Conservation (phyloP, 2,888 invertebrate species). For the Labia minor region DNA sequence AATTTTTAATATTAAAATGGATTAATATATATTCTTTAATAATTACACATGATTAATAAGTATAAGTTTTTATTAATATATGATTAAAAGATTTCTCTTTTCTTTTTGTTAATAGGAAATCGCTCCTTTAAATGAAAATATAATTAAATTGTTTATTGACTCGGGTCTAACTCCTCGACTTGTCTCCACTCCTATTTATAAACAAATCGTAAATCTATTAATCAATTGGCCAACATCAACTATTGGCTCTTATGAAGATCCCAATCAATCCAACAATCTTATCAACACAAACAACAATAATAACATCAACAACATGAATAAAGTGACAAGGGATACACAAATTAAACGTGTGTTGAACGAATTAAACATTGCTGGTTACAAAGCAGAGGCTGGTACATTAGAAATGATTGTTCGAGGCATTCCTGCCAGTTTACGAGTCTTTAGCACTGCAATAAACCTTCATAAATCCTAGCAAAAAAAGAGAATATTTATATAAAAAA, state of each 20-base stretch:
- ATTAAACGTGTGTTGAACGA: conserved; percentile 19
- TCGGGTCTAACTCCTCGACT: conserved; percentile 20
- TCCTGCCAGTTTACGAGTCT: conserved; percentile 21
- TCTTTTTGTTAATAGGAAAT: not conserved
- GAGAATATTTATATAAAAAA: too few species aligned
- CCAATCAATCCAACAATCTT: not conserved
- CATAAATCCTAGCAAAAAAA: not conserved
- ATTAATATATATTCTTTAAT: too few species aligned
- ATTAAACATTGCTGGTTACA: conserved; percentile 17
- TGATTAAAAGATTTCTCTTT: too few species aligned
- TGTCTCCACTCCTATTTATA: conserved; percentile 22
- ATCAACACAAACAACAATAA: too few species aligned
- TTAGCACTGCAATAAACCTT: conserved; percentile 20
- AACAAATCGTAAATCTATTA: conserved; percentile 20
- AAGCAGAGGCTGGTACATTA: conserved; percentile 23
- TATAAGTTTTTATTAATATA: too few species aligned
- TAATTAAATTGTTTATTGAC: conserved; percentile 20
- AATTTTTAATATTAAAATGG: too few species aligned
- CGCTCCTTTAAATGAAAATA: conserved; percentile 14
- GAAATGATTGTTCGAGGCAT: conserved; percentile 18
- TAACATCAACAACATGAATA: not conserved
- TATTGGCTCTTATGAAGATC: not conserved
- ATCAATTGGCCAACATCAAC: not conserved
- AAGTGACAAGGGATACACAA: not conserved
- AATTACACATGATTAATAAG: too few species aligned